These are phyloP conservation scores for Elmis aenea DNA, from an alignment of 2,888 invertebrate species.

Conservation along the genomic window DNA sequence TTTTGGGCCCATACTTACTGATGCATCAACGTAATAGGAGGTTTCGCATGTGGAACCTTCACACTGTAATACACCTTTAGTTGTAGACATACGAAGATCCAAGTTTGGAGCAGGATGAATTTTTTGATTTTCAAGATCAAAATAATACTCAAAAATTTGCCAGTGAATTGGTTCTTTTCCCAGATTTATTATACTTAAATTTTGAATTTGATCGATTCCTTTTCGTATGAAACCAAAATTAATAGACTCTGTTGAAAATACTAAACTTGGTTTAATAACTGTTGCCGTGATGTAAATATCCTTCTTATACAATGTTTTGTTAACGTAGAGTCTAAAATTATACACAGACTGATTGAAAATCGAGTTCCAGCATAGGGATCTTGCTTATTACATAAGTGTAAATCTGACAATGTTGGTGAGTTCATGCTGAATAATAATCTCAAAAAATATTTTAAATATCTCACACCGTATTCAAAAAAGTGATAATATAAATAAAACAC, in stretches of 20 bases:
- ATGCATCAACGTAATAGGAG: too few species aligned
- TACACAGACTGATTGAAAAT: constrained; percentile 1
- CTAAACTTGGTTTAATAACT: constrained; percentile 17
- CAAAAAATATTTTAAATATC: too few species aligned
- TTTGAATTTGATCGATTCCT: constrained; percentile 23
- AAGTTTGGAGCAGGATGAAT: too few species aligned
- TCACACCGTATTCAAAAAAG: too few species aligned
- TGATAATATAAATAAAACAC: too few species aligned
- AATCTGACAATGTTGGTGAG: too few species aligned
- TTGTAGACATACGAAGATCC: constrained; percentile 4
- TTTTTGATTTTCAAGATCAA: too few species aligned
- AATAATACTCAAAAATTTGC: constrained; percentile 34
- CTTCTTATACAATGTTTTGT: constrained; percentile 9
- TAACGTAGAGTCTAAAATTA: constrained; percentile 16
- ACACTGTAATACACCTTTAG: constrained; percentile 4
- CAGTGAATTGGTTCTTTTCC: constrained; percentile 26
- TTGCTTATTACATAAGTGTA: too few species aligned
- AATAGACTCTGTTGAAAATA: constrained; percentile 27
- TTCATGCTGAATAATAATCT: too few species aligned
- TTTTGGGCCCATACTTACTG: too few species aligned
- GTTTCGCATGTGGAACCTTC: too few species aligned
- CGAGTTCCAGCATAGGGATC: too few species aligned
- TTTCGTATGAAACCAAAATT: constrained; percentile 32
- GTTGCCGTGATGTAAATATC: constrained; percentile 9
- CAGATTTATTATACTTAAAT: constrained; percentile 29